Conservation (phyloP, 2,797 vertebrate genomes). For the Cyprinella venusta region DNA sequence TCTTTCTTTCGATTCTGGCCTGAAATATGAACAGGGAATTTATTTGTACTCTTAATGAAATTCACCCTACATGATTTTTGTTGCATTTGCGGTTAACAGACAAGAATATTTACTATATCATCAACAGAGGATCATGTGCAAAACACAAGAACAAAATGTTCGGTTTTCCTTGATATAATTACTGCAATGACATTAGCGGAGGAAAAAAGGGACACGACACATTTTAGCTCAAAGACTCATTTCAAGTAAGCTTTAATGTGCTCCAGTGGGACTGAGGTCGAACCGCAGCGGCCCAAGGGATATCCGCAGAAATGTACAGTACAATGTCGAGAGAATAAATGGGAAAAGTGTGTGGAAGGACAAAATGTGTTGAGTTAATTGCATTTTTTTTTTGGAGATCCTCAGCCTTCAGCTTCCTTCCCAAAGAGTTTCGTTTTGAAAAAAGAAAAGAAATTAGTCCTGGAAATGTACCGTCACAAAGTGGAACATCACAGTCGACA, state of each 20-base stretch:
- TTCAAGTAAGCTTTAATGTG: conserved; percentile 90
- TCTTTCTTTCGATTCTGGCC: neutral
- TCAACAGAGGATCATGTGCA: neutral
- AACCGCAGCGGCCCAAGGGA: conserved; percentile 78
- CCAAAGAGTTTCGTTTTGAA: conserved; percentile 77
- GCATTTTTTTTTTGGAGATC: conserved; percentile 39
- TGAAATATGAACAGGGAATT: neutral
- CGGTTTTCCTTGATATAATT: neutral
- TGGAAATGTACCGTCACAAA: conserved; percentile 78
- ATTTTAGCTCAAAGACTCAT: conserved; percentile 51
- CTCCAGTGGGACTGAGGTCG: conserved; percentile 78
- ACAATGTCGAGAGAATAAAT: conserved; percentile 43
- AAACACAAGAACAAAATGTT: too few relatives aligned
- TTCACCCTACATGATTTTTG: neutral
- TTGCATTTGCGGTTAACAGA: neutral
- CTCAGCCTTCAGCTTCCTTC: conserved; percentile 67
- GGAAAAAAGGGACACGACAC: conserved; percentile 34
- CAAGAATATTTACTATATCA: neutral
- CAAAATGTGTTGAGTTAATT: conserved; percentile 28
- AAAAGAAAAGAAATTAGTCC: conserved; percentile 76
- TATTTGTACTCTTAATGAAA: neutral
- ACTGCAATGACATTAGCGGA: neutral
- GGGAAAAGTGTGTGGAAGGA: conserved; percentile 1
- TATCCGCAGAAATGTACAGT: conserved; percentile 64
- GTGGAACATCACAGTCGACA: conserved; percentile 66